Conservation (phyloP, 2,113 vertebrate genomes). For the Gobio gobio region DNA sequence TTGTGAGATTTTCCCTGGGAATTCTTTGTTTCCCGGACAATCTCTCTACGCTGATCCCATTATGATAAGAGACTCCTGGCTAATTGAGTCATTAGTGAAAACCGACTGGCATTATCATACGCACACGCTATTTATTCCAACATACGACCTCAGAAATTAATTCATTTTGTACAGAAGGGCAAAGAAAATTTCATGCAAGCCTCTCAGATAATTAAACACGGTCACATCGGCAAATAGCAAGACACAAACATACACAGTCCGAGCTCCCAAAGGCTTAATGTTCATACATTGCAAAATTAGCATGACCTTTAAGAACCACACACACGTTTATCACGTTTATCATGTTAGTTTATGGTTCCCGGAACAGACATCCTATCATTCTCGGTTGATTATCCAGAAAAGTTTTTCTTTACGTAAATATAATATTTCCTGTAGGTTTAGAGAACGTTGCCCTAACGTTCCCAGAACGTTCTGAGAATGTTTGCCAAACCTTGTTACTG, state of each 20-base stretch:
- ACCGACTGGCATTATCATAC: constrained; percentile 25
- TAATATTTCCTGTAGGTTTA: too few species aligned
- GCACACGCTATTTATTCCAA: constrained; percentile 18
- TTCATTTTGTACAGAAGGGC: constrained; percentile 13
- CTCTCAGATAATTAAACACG: neutral
- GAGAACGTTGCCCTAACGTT: too few species aligned
- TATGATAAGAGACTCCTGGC: constrained; percentile 41
- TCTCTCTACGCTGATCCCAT: constrained; percentile 23
- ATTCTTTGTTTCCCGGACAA: constrained; percentile 13
- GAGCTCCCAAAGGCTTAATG: neutral
- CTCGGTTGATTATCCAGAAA: too few species aligned
- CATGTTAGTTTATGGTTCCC: too few species aligned
- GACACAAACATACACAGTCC: neutral
- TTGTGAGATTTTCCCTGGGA: neutral
- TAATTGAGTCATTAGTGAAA: constrained; percentile 51
- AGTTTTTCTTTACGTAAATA: too few species aligned
- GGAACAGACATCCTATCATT: too few species aligned
- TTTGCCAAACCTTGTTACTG: too few species aligned
- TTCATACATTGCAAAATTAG: neutral
- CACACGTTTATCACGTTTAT: neutral
- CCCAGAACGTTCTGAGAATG: too few species aligned
- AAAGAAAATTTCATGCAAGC: neutral
- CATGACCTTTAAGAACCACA: neutral
- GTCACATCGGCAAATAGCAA: constrained; percentile 10
- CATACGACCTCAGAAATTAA: neutral